Conservation (phyloP, 2,797 vertebrate species). For the Clarias laeviceps region DNA sequence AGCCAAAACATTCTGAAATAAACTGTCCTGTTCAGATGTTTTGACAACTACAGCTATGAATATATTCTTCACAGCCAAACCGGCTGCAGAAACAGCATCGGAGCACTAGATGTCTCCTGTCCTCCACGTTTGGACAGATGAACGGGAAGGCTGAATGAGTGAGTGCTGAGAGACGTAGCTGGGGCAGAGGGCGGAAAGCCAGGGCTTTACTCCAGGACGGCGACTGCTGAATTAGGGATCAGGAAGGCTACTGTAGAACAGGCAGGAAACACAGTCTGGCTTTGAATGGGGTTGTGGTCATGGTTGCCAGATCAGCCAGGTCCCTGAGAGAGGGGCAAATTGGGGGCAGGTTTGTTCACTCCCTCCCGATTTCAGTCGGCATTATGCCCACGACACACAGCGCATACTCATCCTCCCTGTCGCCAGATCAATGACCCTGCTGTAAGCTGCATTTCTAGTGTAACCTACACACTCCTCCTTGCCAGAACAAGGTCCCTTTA, state of each 20-base stretch:
- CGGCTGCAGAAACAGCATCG: slow-evolving; percentile 54
- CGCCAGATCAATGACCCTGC: slow-evolving; percentile 23
- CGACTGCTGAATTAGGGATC: slow-evolving; percentile 35
- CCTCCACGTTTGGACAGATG: slow-evolving; percentile 61
- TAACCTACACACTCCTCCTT: slow-evolving; percentile 12
- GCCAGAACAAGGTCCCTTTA: slow-evolving; percentile 34
- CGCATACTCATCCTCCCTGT: slow-evolving; percentile 8
- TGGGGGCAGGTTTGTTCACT: slow-evolving; percentile 6
- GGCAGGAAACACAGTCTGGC: slow-evolving; percentile 8
- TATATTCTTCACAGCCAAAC: not conserved
- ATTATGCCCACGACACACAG: slow-evolving; percentile 2
- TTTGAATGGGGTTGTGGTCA: slow-evolving; percentile 28
- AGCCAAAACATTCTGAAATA: not conserved
- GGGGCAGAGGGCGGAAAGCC: slow-evolving; percentile 32
- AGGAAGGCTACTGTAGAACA: slow-evolving; percentile 37
- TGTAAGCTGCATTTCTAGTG: slow-evolving; percentile 20
- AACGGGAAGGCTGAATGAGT: not conserved
- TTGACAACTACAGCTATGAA: not conserved
- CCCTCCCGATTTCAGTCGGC: slow-evolving; percentile 3
- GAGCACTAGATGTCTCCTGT: slow-evolving; percentile 77
- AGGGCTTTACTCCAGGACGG: slow-evolving; percentile 41
- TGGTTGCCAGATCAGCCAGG: slow-evolving; percentile 24
- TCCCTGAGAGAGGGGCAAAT: slow-evolving; percentile 37
- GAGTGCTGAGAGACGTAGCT: slow-evolving; percentile 23
- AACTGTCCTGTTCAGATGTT: not conserved